A percentile compares a stretch with the other conserved stretches of the same genome.
phyloP scores from a whole-genome alignment of 2,113 vertebrate species.

The Garra rufa region DNA sequence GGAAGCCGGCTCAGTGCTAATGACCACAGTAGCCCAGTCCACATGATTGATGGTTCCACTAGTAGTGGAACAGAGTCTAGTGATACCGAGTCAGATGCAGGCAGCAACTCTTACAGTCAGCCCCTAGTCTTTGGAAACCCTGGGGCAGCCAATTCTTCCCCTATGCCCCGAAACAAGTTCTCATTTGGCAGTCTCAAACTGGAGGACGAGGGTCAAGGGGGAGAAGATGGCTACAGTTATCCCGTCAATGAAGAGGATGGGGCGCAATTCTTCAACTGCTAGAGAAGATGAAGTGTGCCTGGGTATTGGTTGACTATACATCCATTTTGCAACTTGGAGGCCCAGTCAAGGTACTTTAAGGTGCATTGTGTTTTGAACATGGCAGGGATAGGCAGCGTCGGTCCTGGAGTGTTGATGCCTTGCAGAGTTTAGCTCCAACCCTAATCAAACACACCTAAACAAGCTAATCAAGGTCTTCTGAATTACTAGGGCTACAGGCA shows the following conservation, averaged over 20 bases:
- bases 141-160: slow-evolving; percentile 70
- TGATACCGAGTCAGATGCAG: slow-evolving; percentile 86
- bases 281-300: slow-evolving; percentile 32
- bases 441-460: no score
- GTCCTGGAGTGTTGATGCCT: no score
- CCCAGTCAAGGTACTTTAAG: neutral
- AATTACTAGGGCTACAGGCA: no score
- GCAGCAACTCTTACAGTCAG: slow-evolving; percentile 71
- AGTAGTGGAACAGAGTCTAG: slow-evolving; percentile 91
- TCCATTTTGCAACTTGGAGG: neutral
- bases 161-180: slow-evolving; percentile 74
- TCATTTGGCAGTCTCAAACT: slow-evolving; percentile 82
- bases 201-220: slow-evolving; percentile 62
- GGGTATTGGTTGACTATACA: neutral
- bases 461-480: no score
- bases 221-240: slow-evolving; percentile 27
- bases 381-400: no score
- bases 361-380: neutral
- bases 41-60: slow-evolving; percentile 82
- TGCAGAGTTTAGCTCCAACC: no score
- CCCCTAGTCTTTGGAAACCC: slow-evolving; percentile 74
- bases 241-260: slow-evolving; percentile 80
- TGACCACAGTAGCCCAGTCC: slow-evolving; percentile 72
- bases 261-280: slow-evolving; percentile 79
- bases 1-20: slow-evolving; percentile 59